phyloP scores from a whole-genome alignment of 2,888 invertebrate species.

The Pocota personata region DNA sequence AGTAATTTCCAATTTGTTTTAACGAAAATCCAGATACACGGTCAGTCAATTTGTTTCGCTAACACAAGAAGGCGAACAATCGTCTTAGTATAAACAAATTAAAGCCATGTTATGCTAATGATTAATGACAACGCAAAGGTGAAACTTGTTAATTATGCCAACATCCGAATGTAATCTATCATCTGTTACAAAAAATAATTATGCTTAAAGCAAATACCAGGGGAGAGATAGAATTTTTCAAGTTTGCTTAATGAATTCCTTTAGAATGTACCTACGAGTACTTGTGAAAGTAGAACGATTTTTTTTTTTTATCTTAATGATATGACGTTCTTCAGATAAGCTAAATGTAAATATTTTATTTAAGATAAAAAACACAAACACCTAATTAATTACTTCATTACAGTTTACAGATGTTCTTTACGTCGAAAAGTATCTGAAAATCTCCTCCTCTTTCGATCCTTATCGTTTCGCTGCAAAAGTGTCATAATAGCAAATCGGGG shows the following conservation, averaged over 20 bases:
- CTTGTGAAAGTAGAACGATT: not conserved
- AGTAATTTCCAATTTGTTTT: too few relatives aligned
- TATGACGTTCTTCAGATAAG: not conserved
- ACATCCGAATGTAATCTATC: conserved; percentile 42
- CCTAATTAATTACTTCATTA: not conserved
- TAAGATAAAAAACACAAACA: not conserved
- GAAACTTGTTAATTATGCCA: conserved; percentile 49
- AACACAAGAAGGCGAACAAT: not conserved
- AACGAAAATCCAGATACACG: not conserved
- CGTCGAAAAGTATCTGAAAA: not conserved
- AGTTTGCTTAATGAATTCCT: not conserved
- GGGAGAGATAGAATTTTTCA: not conserved
- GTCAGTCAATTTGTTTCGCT: not conserved
- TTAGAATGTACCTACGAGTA: not conserved
- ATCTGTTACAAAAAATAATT: conserved; percentile 36
- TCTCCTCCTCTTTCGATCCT: not conserved
- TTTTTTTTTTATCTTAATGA: not conserved
- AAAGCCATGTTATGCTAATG: conserved; percentile 4
- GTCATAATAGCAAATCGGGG: conserved; percentile 26
- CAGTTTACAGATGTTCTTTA: not conserved
- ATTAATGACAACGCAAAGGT: conserved; percentile 45
- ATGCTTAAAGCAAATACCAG: conserved; percentile 1
- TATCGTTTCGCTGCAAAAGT: conserved; percentile 24
- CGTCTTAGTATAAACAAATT: not conserved
- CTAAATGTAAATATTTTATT: not conserved